Percentiles rank a stretch among this genome's conserved stretches.
phyloP scores from a whole-genome alignment of 2,888 invertebrate genomes.

The Nephrotoma guestfalica region DNA sequence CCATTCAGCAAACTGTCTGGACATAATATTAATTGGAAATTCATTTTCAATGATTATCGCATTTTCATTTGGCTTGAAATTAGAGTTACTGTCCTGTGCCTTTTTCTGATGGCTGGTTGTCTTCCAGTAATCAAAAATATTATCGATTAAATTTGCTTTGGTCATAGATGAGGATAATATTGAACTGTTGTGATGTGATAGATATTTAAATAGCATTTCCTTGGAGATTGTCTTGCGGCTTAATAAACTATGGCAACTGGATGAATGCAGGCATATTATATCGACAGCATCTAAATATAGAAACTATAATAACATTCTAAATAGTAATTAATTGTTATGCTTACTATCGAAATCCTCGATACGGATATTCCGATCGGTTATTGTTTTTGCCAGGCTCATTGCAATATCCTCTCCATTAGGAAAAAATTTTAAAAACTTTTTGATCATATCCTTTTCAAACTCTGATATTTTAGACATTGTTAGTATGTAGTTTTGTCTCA shows the following conservation, averaged over 20 bases:
- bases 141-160: slow-evolving; percentile 35
- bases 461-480: not conserved
- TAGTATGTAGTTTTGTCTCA: not conserved
- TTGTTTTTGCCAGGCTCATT: not conserved
- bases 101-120: slow-evolving; percentile 4
- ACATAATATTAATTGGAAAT: slow-evolving; percentile 32
- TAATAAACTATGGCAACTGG: slow-evolving; percentile 33
- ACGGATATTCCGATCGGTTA: not conserved
- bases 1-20: slow-evolving; percentile 42
- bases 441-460: not conserved
- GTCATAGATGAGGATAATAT: slow-evolving; percentile 33
- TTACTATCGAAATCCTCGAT: not conserved
- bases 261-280: slow-evolving; percentile 35
- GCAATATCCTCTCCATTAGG: not conserved
- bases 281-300: slow-evolving; percentile 36
- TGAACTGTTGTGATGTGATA: slow-evolving; percentile 33
- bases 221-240: slow-evolving; percentile 37
- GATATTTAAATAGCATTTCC: slow-evolving; percentile 38
- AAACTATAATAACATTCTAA: not conserved
- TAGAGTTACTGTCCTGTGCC: not conserved
- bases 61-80: not conserved
- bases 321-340: not conserved
- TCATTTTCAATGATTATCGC: not conserved
- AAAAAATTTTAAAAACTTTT: not conserved
- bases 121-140: slow-evolving; percentile 34